Percentiles rank a stretch among this genome's conserved stretches.
Evolutionary conservation across 2,888 invertebrate species (phyloP).

Genomic region (Polydrusus pterygomalis): DNA sequence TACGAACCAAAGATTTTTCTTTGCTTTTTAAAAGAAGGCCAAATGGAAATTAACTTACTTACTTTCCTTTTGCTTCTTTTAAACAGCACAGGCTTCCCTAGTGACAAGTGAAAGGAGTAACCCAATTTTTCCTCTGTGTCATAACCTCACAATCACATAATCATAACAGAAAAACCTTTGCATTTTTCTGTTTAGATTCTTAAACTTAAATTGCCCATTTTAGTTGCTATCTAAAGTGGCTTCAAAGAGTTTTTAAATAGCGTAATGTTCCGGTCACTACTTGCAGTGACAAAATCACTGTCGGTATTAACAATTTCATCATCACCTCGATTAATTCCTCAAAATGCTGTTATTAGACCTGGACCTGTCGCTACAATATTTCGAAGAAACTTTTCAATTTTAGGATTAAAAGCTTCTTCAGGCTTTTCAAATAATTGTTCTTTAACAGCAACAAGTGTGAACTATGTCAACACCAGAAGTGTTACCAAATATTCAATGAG

Average conservation of each 20-base stretch:
- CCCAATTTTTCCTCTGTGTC: too few species aligned
- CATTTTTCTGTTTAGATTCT: too few species aligned
- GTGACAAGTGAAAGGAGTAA: too few species aligned
- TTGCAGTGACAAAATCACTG: slow-evolving; percentile 10
- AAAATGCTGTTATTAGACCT: slow-evolving; percentile 1
- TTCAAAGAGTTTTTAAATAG: neutral
- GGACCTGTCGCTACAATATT: slow-evolving; percentile 13
- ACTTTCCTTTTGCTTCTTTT: too few species aligned
- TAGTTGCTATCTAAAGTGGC: too few species aligned
- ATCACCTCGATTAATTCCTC: neutral
- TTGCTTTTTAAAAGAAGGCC: too few species aligned
- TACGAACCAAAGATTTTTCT: too few species aligned
- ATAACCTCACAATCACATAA: too few species aligned
- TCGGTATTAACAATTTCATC: neutral
- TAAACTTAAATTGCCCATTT: too few species aligned
- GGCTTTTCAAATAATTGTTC: neutral
- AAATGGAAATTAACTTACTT: too few species aligned
- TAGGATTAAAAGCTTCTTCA: slow-evolving; percentile 10
- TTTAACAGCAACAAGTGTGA: neutral
- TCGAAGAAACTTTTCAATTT: slow-evolving; percentile 26
- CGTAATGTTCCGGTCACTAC: neutral
- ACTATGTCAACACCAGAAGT: slow-evolving; percentile 71
- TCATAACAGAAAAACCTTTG: too few species aligned
- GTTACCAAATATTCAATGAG: slow-evolving; percentile 83
- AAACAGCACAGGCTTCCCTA: too few species aligned